Conservation (phyloP, 53 echinoderm and acorn worm species). For the Patiria pectinifera region DNA sequence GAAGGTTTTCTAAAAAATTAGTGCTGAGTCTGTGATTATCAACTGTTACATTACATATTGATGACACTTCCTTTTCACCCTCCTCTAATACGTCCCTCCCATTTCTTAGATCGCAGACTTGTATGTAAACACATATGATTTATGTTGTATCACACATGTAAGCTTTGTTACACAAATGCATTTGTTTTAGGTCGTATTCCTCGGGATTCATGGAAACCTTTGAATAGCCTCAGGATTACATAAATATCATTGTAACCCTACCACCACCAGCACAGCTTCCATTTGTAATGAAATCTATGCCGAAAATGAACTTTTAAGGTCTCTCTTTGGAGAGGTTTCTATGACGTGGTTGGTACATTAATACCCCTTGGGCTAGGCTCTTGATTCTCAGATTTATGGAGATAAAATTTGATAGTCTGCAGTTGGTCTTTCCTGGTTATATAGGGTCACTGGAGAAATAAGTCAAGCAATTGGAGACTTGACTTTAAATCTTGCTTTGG, state of each 20-base stretch:
- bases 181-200: not conserved
- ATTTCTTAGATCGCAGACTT: too few relatives aligned
- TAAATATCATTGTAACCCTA: conserved; percentile 26
- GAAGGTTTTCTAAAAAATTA: not conserved
- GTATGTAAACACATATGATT: too few relatives aligned
- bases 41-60: not conserved
- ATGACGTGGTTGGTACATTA: conserved; percentile 10
- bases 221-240: not conserved
- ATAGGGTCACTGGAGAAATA: conserved; percentile 53
- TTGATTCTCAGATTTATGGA: conserved; percentile 19
- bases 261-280: conserved; percentile 26
- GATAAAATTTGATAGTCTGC: conserved; percentile 61
- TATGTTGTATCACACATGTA: too few relatives aligned
- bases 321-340: not conserved
- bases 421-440: conserved; percentile 50
- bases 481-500: conserved; percentile 30
- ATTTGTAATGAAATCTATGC: conserved; percentile 20
- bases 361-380: not conserved
- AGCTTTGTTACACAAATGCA: not conserved
- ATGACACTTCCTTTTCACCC: too few relatives aligned
- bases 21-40: not conserved
- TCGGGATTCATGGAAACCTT: not conserved
- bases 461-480: not conserved
- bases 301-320: conserved; percentile 7
- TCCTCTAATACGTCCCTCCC: too few relatives aligned